Base-by-base conservation (phyloP, 2,888 invertebrate genomes). In the Thecophora atra region DNA sequence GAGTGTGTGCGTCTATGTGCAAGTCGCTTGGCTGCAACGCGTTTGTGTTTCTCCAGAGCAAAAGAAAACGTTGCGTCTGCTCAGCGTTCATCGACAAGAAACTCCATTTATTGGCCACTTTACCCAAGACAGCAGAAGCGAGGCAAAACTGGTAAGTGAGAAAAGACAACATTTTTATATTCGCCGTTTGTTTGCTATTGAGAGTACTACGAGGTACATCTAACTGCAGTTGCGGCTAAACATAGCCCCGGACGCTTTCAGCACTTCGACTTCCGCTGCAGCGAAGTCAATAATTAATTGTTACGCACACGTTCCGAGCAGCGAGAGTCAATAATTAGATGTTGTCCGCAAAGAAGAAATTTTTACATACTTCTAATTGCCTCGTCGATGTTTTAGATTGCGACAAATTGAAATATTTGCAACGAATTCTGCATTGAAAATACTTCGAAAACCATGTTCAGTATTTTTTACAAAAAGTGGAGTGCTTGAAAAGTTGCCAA, bases 211-310 rank as follows among this genome's bases (percentile, higher is more conserved):
- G 47, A 15, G 44, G 8, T 47, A 17, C 37, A n/a, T 47, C 17
- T 47, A 5, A 17, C 8, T n/a, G 4, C 5, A n/a, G 17, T 1
- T n/a, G 6, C 5, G 5, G 15, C 4, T 47, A 47, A 11, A 1
- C 17, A 47, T 5, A 47, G 17, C 47, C n/a, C 47, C 47, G n/a
- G n/a, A 47, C 24, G 21, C 13, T 64, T 64, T 64, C 64, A 47
- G 21, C 64, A 62, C 62, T 21, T 28, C 37, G 62, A 17, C 21
- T 11, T 62, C 19, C 62, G 19, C 4, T 56, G 60, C 8, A n/a
- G 60, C 60, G n/a, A 30, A 15, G 60, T 7, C 26, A 15, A 28
- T 30, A 60, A 60, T 60, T 60, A 60, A 60, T 30, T 60, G 60
- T 60, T 60, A 30, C 60, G 30, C 30, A 30, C 19, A 60, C 60